Evolutionary conservation across 2,888 invertebrate genomes (phyloP).

Genomic region (Thumatha senex): DNA sequence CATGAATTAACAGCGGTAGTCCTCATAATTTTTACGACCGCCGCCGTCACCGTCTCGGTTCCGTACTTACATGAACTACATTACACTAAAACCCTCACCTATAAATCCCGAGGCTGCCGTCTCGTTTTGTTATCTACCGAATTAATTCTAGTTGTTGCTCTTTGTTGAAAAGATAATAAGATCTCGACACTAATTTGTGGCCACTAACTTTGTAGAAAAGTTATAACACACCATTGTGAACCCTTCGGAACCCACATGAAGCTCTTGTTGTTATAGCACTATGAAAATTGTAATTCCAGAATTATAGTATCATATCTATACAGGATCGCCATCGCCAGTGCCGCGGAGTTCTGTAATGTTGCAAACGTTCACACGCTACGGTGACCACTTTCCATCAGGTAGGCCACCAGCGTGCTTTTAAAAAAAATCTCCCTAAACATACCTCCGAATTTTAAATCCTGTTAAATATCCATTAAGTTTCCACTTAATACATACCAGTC

Average conservation of each 20-base stretch:
- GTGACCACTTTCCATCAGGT: too few relatives aligned
- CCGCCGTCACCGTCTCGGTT: not conserved
- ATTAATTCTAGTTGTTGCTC: constrained; percentile 10
- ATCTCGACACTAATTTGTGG: constrained; percentile 5
- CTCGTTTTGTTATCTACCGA: constrained; percentile 9
- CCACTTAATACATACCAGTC: too few relatives aligned
- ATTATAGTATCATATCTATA: too few relatives aligned
- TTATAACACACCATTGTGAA: not conserved
- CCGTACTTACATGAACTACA: constrained; percentile 1
- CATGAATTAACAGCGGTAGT: not conserved
- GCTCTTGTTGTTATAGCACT: too few relatives aligned
- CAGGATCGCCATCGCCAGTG: too few relatives aligned
- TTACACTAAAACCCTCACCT: constrained; percentile 3
- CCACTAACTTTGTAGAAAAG: not conserved
- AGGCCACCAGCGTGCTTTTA: too few relatives aligned
- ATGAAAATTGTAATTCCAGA: too few relatives aligned
- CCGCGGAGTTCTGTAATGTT: too few relatives aligned
- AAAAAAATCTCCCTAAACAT: too few relatives aligned
- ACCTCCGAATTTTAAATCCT: too few relatives aligned
- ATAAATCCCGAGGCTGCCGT: constrained; percentile 6
- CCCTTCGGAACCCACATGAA: not conserved
- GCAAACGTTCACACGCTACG: too few relatives aligned
- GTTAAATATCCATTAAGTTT: too few relatives aligned
- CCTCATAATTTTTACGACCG: not conserved
- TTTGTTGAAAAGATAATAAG: constrained; percentile 2